Evolutionary conservation across 2,888 invertebrate species (phyloP).

Genomic region (Chirona hameri): DNA sequence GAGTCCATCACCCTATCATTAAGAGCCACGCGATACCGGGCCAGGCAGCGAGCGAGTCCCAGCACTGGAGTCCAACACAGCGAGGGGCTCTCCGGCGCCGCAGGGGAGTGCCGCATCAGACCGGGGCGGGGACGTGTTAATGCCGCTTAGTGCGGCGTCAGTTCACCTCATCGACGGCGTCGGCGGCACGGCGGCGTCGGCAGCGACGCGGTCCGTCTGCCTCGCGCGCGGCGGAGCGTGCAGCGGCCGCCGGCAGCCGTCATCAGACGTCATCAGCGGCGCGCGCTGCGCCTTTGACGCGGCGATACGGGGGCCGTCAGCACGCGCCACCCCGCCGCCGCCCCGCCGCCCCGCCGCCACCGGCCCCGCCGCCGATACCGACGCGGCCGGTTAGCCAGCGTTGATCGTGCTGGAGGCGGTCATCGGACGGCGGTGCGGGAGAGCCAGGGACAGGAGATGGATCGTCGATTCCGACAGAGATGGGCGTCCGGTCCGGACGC

Average conservation of each 20-base stretch:
- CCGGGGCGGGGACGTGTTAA: background rate
- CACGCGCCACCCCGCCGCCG: background rate
- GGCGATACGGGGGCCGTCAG: too few relatives aligned
- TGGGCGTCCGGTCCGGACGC: background rate
- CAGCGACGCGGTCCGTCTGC: background rate
- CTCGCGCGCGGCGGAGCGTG: background rate
- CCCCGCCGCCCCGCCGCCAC: background rate
- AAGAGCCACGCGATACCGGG: too few relatives aligned
- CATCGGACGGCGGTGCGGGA: background rate
- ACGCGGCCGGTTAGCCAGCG: background rate
- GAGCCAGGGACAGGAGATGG: background rate
- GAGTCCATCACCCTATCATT: too few relatives aligned
- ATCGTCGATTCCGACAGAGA: background rate
- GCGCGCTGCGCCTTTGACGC: background rate
- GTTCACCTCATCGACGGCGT: background rate
- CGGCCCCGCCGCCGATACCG: background rate
- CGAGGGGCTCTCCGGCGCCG: background rate
- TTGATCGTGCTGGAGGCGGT: background rate
- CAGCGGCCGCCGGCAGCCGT: background rate
- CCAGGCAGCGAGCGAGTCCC: too few relatives aligned
- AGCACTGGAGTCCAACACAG: too few relatives aligned
- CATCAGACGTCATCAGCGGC: background rate
- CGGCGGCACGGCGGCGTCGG: background rate
- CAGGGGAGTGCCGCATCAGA: background rate
- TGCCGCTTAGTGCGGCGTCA: conserved; percentile 7